These are phyloP conservation scores for Dermolepida albohirtum DNA, from an alignment of 2,888 invertebrate species.

Conservation along the genomic window DNA sequence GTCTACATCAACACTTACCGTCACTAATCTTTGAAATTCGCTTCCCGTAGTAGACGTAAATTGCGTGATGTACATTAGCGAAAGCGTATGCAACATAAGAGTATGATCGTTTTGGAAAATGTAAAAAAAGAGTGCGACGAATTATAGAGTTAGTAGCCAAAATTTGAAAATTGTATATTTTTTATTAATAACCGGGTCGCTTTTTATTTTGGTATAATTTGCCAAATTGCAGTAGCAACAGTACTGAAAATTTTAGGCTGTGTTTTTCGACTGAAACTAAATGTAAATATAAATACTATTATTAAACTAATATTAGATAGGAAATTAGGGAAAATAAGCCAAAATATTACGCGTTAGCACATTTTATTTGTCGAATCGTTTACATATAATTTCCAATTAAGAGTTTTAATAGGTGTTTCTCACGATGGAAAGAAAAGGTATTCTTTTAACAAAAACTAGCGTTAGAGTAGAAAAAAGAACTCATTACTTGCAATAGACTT, in stretches of 20 bases:
- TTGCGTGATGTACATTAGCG: slow-evolving; percentile 3
- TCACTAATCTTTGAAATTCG: background rate
- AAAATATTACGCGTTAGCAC: no score
- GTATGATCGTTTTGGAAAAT: background rate
- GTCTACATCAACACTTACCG: slow-evolving; percentile 1
- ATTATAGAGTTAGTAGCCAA: slow-evolving; percentile 1
- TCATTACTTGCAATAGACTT: no score
- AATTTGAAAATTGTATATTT: slow-evolving; percentile 2
- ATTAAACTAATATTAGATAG: no score
- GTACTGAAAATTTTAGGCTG: slow-evolving; percentile 19
- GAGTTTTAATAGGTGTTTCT: no score
- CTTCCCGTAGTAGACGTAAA: slow-evolving; percentile 1
- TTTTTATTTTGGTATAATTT: background rate
- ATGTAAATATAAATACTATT: no score
- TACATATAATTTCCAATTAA: no score
- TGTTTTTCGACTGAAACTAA: no score
- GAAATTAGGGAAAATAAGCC: no score
- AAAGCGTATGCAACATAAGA: slow-evolving; percentile 2
- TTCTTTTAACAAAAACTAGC: no score
- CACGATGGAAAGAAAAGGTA: no score
- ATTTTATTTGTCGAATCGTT: no score
- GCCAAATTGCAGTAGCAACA: background rate
- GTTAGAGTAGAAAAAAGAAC: no score
- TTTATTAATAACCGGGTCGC: slow-evolving; percentile 8
- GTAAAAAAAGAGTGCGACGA: background rate